A percentile compares a stretch with the other conserved stretches of the same genome.
These are phyloP conservation scores for Psammodynastes pulverulentus DNA, from an alignment of 2,113 vertebrate species.

Conservation along the genomic window DNA sequence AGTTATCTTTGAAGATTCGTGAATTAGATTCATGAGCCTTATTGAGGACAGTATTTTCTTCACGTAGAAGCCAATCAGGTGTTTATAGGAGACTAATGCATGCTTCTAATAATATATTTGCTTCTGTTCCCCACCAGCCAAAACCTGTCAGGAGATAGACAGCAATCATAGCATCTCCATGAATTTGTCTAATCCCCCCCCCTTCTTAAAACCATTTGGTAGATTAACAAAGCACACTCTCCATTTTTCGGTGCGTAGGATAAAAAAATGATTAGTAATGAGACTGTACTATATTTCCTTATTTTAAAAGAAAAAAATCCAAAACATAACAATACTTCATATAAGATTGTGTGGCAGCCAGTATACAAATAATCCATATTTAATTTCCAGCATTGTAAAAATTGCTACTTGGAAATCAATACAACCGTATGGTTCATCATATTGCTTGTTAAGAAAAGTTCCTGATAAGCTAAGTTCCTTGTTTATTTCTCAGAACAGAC, in stretches of 20 bases:
- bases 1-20: slow-evolving; percentile 1
- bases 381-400: slow-evolving; percentile 8
- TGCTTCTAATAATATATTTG: not conserved
- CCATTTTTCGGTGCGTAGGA: slow-evolving; percentile 37
- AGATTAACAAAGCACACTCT: slow-evolving; percentile 27
- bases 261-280: slow-evolving; percentile 40
- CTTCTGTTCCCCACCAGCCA: not conserved
- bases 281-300: slow-evolving; percentile 47
- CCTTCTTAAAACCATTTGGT: not conserved
- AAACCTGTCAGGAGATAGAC: not conserved
- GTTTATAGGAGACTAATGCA: not conserved
- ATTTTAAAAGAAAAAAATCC: slow-evolving; percentile 19
- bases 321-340: slow-evolving; percentile 1
- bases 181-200: not conserved
- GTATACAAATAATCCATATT: not conserved
- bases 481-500: not conserved
- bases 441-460: not conserved
- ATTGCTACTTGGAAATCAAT: slow-evolving; percentile 6
- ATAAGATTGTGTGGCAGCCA: not conserved
- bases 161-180: not conserved
- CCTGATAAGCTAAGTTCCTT: slow-evolving; percentile 17
- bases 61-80: not conserved
- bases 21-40: not conserved
- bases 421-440: not conserved
- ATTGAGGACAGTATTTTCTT: not conserved